Base-by-base conservation (phyloP, 2,888 invertebrate genomes). In the Pseudeuparius sepicola region DNA sequence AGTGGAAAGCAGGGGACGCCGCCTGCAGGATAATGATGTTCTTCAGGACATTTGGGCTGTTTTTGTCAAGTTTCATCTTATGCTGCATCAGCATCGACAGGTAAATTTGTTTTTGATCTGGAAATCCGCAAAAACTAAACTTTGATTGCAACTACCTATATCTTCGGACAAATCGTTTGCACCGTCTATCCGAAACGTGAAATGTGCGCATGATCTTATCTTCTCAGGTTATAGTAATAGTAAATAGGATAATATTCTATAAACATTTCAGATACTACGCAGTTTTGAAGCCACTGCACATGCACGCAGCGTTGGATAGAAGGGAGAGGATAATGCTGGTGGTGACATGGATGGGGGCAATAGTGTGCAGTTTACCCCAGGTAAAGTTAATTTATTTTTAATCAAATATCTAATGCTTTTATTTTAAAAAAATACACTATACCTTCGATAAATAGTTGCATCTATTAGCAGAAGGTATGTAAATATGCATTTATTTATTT, bases 71-170 rank as follows among this genome's bases (percentile, higher is more conserved):
- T 56, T 88, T 87, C 61, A 77, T 90, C 40, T 73, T 90, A 32
- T 79, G 89, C 37, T 89, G 88, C 65, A 88, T 90, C 64, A 86
- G 88, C 49, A 66, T 89, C 30, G 89, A 90, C 64, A 79, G 89
- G 86, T 86, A 54, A 66, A 67, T 52, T 40, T 34, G 28, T 23
- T 29, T 28, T 34, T n/a, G n/a, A n/a, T n/a, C n/a, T n/a, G n/a
- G n/a, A n/a, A n/a, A n/a, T n/a, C n/a, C n/a, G n/a, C n/a, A n/a
- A n/a, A n/a, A n/a, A n/a, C n/a, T n/a, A n/a, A n/a, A n/a, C n/a
- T n/a, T n/a, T n/a, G n/a, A n/a, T n/a, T n/a, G n/a, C n/a, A n/a
- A n/a, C n/a, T n/a, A n/a, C n/a, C n/a, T n/a, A n/a, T n/a, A n/a
- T n/a, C n/a, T n/a, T n/a, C n/a, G n/a, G n/a, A n/a, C n/a, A n/a